These are phyloP conservation scores for Laterallus jamaicensis DNA, from an alignment of 2,113 vertebrate genomes.

Conservation along the genomic window DNA sequence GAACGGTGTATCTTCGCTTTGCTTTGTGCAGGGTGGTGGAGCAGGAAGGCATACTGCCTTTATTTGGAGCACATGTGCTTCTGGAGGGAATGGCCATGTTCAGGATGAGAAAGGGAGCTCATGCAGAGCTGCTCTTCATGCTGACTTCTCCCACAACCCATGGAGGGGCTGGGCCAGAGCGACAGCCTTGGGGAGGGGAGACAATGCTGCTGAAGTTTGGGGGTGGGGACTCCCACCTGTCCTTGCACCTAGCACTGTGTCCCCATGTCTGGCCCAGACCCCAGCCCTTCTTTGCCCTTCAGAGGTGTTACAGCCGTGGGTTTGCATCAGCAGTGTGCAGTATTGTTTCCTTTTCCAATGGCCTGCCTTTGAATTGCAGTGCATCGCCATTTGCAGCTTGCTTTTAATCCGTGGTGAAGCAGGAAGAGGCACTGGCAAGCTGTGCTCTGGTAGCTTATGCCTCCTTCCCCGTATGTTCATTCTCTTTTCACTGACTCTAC, in stretches of 20 bases:
- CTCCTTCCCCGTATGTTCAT: background rate
- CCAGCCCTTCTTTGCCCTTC: background rate
- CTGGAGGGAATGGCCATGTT: background rate
- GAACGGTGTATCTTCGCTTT: background rate
- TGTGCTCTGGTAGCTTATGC: background rate
- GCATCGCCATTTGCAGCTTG: background rate
- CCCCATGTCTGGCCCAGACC: background rate
- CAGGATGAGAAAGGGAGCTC: background rate
- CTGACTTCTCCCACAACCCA: background rate
- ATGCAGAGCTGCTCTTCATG: background rate
- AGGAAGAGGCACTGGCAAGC: background rate
- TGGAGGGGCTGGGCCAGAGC: background rate
- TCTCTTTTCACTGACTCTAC: background rate
- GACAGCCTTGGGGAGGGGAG: background rate
- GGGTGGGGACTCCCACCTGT: background rate
- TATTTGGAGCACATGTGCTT: background rate
- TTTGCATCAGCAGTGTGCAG: background rate
- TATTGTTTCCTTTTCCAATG: background rate
- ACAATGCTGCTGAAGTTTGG: fast-evolving
- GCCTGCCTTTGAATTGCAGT: background rate
- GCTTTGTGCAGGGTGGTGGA: background rate
- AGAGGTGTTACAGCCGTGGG: background rate
- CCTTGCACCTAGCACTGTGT: background rate
- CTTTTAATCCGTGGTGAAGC: background rate
- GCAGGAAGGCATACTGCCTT: background rate